These are phyloP conservation scores for Drosophila melanosoma DNA, from an alignment of 2,888 invertebrate species.

Conservation along the genomic window DNA sequence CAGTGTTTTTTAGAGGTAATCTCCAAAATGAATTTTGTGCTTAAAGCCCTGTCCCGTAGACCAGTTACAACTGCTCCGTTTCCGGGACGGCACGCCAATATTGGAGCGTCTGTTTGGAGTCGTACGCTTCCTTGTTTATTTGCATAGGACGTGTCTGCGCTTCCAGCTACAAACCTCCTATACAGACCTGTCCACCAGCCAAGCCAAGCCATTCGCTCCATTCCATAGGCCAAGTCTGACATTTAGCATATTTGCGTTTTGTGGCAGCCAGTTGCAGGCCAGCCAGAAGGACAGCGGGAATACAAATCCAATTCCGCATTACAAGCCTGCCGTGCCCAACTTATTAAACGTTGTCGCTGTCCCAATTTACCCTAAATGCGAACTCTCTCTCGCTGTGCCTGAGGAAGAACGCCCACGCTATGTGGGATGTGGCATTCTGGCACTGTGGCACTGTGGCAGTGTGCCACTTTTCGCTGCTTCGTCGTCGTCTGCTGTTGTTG, in stretches of 20 bases:
- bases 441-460: conserved; percentile 12
- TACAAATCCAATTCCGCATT: conserved; percentile 77
- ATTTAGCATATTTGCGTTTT: conserved; percentile 80
- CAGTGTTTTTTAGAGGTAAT: conserved; percentile 45
- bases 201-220: background rate
- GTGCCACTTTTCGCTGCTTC: conserved; percentile 44
- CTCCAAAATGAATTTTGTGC: conserved; percentile 36
- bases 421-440: conserved; percentile 17
- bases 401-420: conserved; percentile 28
- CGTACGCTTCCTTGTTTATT: conserved; percentile 61
- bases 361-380: conserved; percentile 74
- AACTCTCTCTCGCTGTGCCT: conserved; percentile 42
- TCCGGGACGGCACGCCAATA: conserved; percentile 70
- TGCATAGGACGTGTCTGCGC: conserved; percentile 63
- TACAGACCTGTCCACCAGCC: background rate
- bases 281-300: conserved; percentile 24
- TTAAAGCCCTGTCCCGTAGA: conserved; percentile 48
- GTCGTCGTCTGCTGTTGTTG: background rate
- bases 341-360: conserved; percentile 78
- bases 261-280: conserved; percentile 68
- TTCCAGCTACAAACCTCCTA: conserved; percentile 26
- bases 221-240: conserved; percentile 54
- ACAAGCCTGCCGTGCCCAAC: conserved; percentile 75
- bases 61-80: conserved; percentile 34
- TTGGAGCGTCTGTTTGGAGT: conserved; percentile 24